These are phyloP conservation scores for Palythoa grandiflora DNA, from an alignment of 92 coral and sea anemone species.

Conservation along the genomic window DNA sequence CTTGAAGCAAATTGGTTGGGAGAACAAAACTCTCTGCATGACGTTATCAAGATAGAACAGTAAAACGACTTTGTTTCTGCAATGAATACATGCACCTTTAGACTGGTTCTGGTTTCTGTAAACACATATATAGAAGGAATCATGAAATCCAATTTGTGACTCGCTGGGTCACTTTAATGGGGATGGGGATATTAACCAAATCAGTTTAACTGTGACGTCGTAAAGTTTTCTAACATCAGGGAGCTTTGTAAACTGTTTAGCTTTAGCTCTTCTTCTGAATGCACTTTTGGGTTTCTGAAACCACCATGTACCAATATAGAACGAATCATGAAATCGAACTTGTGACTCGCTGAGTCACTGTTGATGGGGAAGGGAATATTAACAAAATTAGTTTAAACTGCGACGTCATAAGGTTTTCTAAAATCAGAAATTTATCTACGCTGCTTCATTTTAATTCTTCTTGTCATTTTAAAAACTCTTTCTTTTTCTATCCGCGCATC, in stretches of 20 bases:
- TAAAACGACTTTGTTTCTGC: neutral
- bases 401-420: too few species aligned
- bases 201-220: neutral
- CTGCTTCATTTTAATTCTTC: neutral
- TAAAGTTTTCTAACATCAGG: too few species aligned
- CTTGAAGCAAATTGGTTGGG: constrained; percentile 36
- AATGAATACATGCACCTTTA: neutral
- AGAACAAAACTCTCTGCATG: neutral
- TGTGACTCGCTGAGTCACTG: too few species aligned
- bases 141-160: neutral
- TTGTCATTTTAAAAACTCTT: neutral
- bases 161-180: constrained; percentile 10
- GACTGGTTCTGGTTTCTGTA: neutral
- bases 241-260: neutral
- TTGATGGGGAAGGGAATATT: too few species aligned
- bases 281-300: too few species aligned
- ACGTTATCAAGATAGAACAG: constrained; percentile 20
- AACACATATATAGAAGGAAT: neutral
- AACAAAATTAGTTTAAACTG: too few species aligned
- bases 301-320: too few species aligned
- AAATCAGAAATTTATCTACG: neutral
- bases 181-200: neutral
- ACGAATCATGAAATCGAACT: too few species aligned
- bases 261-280: neutral
- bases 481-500: neutral